Conservation (phyloP, 2,797 vertebrate species). For the Etheostoma nigrum region DNA sequence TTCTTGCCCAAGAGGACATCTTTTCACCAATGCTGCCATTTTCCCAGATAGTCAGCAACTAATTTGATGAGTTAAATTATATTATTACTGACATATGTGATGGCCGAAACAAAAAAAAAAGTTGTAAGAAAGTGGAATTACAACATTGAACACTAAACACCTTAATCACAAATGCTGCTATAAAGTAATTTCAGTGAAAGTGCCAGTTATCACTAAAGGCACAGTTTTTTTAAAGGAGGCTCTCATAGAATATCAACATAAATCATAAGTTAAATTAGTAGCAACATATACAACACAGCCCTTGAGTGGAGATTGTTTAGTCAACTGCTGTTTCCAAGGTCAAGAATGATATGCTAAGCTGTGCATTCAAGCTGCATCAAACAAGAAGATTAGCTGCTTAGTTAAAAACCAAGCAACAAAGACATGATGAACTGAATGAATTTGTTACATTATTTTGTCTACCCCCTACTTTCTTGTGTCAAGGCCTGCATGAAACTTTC, state of each 20-base stretch:
- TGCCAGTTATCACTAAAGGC: not conserved
- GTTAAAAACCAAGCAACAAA: too few relatives aligned
- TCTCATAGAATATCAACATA: not conserved
- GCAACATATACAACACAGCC: not conserved
- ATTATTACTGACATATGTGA: not conserved
- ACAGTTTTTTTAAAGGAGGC: not conserved
- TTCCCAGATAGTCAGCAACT: not conserved
- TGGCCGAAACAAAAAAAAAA: not conserved
- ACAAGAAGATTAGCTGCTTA: too few relatives aligned
- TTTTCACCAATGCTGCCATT: not conserved
- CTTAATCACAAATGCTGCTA: not conserved
- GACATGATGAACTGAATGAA: not conserved
- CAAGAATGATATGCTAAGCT: not conserved
- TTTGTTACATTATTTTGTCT: slow-evolving; percentile 15
- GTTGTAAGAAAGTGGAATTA: not conserved
- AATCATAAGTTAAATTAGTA: not conserved
- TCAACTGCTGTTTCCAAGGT: not conserved
- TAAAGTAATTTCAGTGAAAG: not conserved
- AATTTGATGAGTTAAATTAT: not conserved
- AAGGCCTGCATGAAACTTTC: slow-evolving; percentile 34
- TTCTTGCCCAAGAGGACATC: not conserved
- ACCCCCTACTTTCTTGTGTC: slow-evolving; percentile 14
- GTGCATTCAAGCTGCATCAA: too few relatives aligned
- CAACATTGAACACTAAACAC: not conserved
- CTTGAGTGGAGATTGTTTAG: not conserved